Evolutionary conservation across 1,140 invertebrate genomes (phyloP), one percentile per base, ranked within the genome.

Genomic region (Diorhabda sublineata): DNA sequence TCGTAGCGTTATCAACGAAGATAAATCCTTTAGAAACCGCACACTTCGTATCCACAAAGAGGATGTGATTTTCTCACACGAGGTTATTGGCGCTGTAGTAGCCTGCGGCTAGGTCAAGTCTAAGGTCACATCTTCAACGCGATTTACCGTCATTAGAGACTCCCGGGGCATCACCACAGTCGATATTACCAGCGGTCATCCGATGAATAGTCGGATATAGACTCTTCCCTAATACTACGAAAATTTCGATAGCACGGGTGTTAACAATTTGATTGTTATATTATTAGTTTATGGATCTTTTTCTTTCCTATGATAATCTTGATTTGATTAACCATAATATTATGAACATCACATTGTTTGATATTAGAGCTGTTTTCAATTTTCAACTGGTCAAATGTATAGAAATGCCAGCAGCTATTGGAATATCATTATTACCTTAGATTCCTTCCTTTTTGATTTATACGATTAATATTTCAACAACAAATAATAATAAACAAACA

Each of bases 41-140:
- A 52, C n/a, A 52, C 47, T 8, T 52, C 47, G 47, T n/a, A 52
- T 52, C 47, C 47, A 52, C 47, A 52, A 52, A 52, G 47, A 52
- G n/a, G 47, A 52, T 6, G 47, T 52, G 47, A 52, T 8, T 52
- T 52, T 52, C 47, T 52, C 47, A 52, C 47, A 52, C 6, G 47
- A 52, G 47, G 47, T 52, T 52, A 52, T 52, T 52, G 47, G 47
- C 47, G 47, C 47, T 52, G 47, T 52, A 52, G 47, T 52, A n/a
- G 47, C 47, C n/a, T 52, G n/a, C 47, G 47, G 47, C 47, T 52
- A 52, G 47, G 47, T 52, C 47, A 52, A 52, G 47, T 52, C 47
- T 52, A 52, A 52, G 47, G 47, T 52, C 47, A 52, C 47, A 52
- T 52, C 47, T 52, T 52, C 47, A n/a, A 52, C 47, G 47, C 47